Evolutionary conservation across 2,888 invertebrate genomes (phyloP), one percentile per base, ranked within the genome.

Genomic region (Tyria jacobaeae): DNA sequence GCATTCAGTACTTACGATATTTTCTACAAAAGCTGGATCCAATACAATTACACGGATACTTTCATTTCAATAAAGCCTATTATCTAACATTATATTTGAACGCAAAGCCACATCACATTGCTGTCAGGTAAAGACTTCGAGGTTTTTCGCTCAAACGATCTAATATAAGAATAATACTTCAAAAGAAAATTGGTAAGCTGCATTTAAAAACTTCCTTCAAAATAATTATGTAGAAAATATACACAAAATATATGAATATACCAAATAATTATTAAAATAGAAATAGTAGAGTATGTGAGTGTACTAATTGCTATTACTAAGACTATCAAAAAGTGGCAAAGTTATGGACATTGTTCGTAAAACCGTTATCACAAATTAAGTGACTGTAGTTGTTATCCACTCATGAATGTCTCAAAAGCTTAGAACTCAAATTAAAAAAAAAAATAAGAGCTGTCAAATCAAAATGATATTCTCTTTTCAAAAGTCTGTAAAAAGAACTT

Each of bases 1-100:
- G 1, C 3, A 17, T 34, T 31, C 17, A 50, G n/a, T 27, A 15
- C 27, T 9, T n/a, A 24, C 7, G 15, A 49, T 44, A 17, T 10
- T 31, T 44, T 21, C 44, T 31, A 55, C 21, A 21, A 56, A 39
- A 21, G 25, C 15, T 51, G 39, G 2, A 17, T 51, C 31, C 39
- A 39, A 41, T 31, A 41, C 17, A 51, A 57, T 57, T 41, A 59
- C 25, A 35, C 17, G 47, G 53, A 47, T 41, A 35, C 50, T 53
- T 59, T 41, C 44, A 48, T 48, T 48, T 39, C 48, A 49, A 60
- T 49, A 54, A 37, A 60, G 48, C n/a, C 41, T 54, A 52, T 54
- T 24, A 60, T n/a, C 17, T 47, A 4, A 48, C 47, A 47, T 27
- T 49, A 54, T 31, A 39, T 31, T 21, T 17, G 48, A 54, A 54